Conservation (phyloP, 2,113 vertebrate species). For the Ahaetulla prasina region DNA sequence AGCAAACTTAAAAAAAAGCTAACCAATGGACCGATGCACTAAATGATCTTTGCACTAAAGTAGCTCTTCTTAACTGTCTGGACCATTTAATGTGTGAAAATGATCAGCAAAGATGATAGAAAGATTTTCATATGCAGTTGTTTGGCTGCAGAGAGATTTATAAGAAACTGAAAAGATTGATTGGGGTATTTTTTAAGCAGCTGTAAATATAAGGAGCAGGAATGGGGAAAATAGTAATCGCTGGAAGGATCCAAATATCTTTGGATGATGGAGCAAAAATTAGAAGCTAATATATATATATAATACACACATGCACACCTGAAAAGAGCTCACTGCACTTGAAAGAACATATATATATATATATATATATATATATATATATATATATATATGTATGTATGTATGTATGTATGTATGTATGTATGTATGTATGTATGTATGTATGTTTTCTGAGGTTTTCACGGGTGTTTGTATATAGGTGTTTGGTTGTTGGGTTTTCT, state of each 20-base stretch:
- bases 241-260: neutral
- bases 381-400: too few species aligned
- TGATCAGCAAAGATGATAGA: neutral
- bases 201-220: neutral
- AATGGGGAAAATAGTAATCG: neutral
- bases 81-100: neutral
- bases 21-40: neutral
- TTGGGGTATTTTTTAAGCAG: neutral
- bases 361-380: too few species aligned
- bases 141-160: neutral
- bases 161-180: neutral
- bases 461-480: too few species aligned
- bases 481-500: too few species aligned
- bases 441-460: too few species aligned
- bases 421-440: too few species aligned
- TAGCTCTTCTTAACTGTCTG: neutral
- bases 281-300: neutral
- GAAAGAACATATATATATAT: too few species aligned
- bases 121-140: neutral
- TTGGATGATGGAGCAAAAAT: neutral
- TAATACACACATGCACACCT: neutral
- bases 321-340: neutral
- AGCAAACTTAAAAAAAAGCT: neutral
- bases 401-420: too few species aligned
- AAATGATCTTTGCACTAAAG: neutral